Conservation (phyloP, 2,113 vertebrate species). For the Dasyurus viverrinus region DNA sequence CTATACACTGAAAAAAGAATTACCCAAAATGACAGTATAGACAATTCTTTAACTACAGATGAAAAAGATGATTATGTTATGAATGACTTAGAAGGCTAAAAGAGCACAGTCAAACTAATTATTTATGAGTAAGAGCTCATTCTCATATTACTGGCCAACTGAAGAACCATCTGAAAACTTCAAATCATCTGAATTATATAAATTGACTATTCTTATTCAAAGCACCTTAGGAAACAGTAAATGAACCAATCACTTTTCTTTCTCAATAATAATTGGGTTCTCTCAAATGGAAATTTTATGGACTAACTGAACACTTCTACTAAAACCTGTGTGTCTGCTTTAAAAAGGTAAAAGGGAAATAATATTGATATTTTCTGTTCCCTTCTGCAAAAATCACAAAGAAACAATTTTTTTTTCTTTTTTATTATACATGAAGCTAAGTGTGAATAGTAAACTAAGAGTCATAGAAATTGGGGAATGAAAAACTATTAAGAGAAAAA, state of each 20-base stretch:
- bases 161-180: background rate
- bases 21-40: background rate
- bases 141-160: background rate
- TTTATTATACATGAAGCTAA: background rate
- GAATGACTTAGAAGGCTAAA: background rate
- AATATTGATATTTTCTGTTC: background rate
- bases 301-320: background rate
- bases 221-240: background rate
- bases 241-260: background rate
- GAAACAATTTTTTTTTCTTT: background rate
- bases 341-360: background rate
- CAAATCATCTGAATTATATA: background rate
- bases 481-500: background rate
- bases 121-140: background rate
- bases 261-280: background rate
- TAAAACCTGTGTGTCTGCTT: background rate
- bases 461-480: background rate
- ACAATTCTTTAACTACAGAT: background rate
- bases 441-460: background rate
- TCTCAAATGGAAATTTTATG: slow-evolving; percentile 13
- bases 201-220: background rate
- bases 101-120: background rate
- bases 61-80: background rate
- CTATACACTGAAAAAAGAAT: background rate
- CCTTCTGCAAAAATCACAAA: background rate